Base-by-base conservation (phyloP, 2,113 vertebrate species). In the Microcebus griseorufus region DNA sequence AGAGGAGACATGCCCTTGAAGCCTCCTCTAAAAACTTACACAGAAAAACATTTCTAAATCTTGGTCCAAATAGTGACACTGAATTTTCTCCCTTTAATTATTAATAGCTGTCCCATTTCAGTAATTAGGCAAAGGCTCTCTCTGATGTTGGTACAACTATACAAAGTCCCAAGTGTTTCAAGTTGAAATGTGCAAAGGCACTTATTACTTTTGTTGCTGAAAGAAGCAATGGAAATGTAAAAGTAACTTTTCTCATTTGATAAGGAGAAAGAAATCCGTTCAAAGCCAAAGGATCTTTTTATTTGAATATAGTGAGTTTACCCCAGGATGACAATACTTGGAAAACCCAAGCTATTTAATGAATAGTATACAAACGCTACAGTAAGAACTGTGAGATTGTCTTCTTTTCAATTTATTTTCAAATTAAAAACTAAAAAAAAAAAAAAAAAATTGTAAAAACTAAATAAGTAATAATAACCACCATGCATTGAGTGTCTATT, bases 241-340 rank as follows among this genome's bases (percentile, higher is more conserved):
- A 58, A 58, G 55, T 58, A 58, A 58, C 55, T 64, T 29, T 29
- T 11, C 60, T 25, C 32, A 37, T 96, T 85, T 91, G 85, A 93
- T 90, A 73, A 62, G 60, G 13, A 48, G 29, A 25, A 42, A 82
- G 45, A 76, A 69, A 69, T 3, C 34, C 6, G 5, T 85, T 92
- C 64, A 93, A 96, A 96, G 88, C 16, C 90, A 67, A 84, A 75
- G 9, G n/a, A 60, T 45, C 25, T 76, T 92, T 90, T 90, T 48
- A 81, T 79, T 90, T 69, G 65, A 90, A 85, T 58, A 81, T 0
- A 67, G 45, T 72, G 14, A 64, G 37, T 51, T 96, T 70, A 51
- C 1, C 37, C 34, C 39, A 39, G 60, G 34, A 87, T 39, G 85
- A 69, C 25, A 92, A 87, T 17, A n/a, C 37, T 88, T 70, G 32